Evolutionary conservation across 2,113 vertebrate genomes (phyloP), one percentile per base, ranked within the genome.

Genomic region (Crotalus viridis): DNA sequence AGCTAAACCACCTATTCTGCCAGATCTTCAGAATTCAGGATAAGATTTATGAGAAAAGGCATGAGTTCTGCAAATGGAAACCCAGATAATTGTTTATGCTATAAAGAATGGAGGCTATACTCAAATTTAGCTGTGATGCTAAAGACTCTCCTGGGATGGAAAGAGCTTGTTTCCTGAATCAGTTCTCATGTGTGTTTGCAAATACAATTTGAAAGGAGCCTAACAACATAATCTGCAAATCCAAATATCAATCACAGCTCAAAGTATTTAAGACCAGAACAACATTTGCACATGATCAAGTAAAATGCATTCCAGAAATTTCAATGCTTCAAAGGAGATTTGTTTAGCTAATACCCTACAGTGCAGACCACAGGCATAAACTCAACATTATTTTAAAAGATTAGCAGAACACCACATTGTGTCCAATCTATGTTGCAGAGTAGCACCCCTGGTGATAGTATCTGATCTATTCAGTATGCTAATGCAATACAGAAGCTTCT

Each of bases 351-450:
- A 95, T 88, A 4, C 92, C 92, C 91, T 91, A 3, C 89, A 90
- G 28, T 39, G 12, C 94, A 91, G 92, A 52, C 95, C 19, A 93
- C 93, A 2, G 92, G 87, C 94, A 2, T 89, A 85, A 96, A 81
- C 94, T 55, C 90, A 5, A 88, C 64, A 22, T 94, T 94, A 94
- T 5, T n/a, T 8, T 0, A 4, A 54, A 64, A 94, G 95, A 95
- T 95, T 74, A 97, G 93, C 81, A 43, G 12, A 96, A 89, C 1
- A 0, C 64, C 91, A 0, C 4, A 13, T 87, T 87, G 89, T 95
- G 95, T 0, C 87, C 2, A 0, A 0, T 22, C 0, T 0, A 54
- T 0, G 39, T 2, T 7, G 91, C 92, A 90, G 59, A 0, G 48
- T 0, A 87, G 95, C 92, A 90, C 92, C 94, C 15, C 0, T 0